Base-by-base conservation (phyloP, 2,113 vertebrate species). In the Donacobius atricapilla region DNA sequence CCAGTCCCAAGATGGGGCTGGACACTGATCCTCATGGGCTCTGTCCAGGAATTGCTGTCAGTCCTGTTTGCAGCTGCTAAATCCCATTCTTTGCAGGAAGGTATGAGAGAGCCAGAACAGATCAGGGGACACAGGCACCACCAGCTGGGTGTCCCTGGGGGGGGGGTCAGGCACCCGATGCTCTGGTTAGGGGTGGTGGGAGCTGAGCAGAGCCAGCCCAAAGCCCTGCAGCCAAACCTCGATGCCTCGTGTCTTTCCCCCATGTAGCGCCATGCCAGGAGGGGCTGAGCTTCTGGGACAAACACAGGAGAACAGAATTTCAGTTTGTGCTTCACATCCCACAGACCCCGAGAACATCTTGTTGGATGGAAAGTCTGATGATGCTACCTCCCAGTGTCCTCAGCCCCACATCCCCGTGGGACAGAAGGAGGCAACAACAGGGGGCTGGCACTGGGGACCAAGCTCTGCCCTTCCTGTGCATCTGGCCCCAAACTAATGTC, bases 181-280 rank as follows among this genome's bases (percentile, higher is more conserved):
- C 13, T 73, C 47, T 14, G 20, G 2, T 9, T 63, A 17, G 44
- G n/a, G 27, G 9, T 6, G 11, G 37, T 57, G 45, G n/a, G 45
- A 82, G 13, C 39, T 15, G 35, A 68, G 57, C 19, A 63, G 35
- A 90, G 23, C 23, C 58, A 87, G 35, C 33, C 15, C 39, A 60
- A 76, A 63, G 20, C 39, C 54, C 45, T 51, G 63, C 53, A 83
- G 68, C 15, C 10, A 4, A 39, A 44, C 13, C 11, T 17, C 2
- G 2, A 28, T 33, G 48, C 17, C 75, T 83, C 16, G 5, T 45
- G 75, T 18, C 79, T n/a, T 31, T 35, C 40, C 51, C 15, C 28
- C 11, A 4, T 1, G 1, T 3, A 4, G 22, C 1, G 1, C 31
- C 48, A 22, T 0, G 1, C 7, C 0, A 1, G 31, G 25, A 82